Evolutionary conservation across 1,140 invertebrate species (phyloP).

Genomic region (Pteromalus puparum): DNA sequence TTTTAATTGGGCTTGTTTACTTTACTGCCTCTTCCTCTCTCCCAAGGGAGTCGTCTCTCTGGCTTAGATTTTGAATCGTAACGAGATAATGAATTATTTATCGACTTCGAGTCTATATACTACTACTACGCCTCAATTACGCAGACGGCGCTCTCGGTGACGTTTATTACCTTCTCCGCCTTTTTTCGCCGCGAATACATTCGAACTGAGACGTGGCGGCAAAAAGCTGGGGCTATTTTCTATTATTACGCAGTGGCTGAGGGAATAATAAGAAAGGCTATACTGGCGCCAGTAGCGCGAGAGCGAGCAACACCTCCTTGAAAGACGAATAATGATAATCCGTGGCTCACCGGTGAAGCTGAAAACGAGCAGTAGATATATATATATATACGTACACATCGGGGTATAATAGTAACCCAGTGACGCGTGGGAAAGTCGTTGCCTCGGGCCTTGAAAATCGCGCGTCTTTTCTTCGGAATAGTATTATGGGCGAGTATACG

Average conservation of each 20-base stretch:
- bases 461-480: neutral
- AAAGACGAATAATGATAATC: too few relatives aligned
- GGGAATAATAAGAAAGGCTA: too few relatives aligned
- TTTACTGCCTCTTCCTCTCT: slow-evolving; percentile 27
- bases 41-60: neutral
- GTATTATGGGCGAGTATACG: neutral
- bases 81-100: neutral
- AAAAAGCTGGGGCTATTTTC: too few relatives aligned
- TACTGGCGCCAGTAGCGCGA: too few relatives aligned
- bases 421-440: slow-evolving; percentile 62
- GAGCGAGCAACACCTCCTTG: too few relatives aligned
- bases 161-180: neutral
- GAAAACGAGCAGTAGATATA: too few relatives aligned
- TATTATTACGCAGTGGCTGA: too few relatives aligned
- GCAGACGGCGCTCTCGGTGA: neutral
- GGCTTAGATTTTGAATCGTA: neutral
- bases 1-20: slow-evolving; percentile 44
- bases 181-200: too few relatives aligned
- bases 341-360: too few relatives aligned
- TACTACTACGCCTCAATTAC: neutral
- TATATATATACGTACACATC: too few relatives aligned
- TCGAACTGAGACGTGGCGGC: too few relatives aligned
- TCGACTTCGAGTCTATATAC: neutral
- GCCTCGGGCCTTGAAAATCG: slow-evolving; percentile 1
- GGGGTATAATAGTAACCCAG: slow-evolving; percentile 51